Percentiles rank a stretch among this genome's conserved stretches.
phyloP scores from a whole-genome alignment of 2,113 vertebrate species.

The Anthoscopus minutus region DNA sequence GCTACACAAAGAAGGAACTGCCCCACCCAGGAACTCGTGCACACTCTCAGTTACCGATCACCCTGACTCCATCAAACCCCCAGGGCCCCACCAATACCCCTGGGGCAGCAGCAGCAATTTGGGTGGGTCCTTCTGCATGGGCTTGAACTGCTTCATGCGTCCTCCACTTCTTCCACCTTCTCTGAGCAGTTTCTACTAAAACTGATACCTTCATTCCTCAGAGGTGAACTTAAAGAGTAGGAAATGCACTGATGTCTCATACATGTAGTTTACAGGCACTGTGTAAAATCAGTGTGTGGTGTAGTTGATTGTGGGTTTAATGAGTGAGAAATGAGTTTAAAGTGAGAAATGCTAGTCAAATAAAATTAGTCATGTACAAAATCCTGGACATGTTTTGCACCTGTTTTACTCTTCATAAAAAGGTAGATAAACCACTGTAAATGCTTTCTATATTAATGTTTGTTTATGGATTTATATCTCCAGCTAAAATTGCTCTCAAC shows the following conservation, averaged over 20 bases:
- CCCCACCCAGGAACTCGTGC: fast-evolving
- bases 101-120: background rate
- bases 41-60: background rate
- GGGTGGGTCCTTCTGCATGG: background rate
- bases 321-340: no score
- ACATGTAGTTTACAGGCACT: background rate
- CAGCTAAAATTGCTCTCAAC: background rate
- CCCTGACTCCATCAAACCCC: background rate
- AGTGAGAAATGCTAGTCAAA: background rate
- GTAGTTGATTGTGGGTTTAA: background rate
- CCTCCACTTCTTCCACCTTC: background rate
- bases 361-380: background rate
- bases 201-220: background rate
- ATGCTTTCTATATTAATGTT: background rate
- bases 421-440: background rate
- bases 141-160: background rate
- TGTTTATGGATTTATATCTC: background rate
- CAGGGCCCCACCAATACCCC: background rate
- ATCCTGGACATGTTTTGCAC: background rate
- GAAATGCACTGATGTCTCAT: background rate
- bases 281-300: background rate
- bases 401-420: background rate
- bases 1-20: background rate
- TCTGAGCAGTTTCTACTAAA: background rate
- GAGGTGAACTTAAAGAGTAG: background rate